These are phyloP conservation scores for Habroteleia sp. DNA, from an alignment of 2,888 invertebrate genomes.

Conservation along the genomic window DNA sequence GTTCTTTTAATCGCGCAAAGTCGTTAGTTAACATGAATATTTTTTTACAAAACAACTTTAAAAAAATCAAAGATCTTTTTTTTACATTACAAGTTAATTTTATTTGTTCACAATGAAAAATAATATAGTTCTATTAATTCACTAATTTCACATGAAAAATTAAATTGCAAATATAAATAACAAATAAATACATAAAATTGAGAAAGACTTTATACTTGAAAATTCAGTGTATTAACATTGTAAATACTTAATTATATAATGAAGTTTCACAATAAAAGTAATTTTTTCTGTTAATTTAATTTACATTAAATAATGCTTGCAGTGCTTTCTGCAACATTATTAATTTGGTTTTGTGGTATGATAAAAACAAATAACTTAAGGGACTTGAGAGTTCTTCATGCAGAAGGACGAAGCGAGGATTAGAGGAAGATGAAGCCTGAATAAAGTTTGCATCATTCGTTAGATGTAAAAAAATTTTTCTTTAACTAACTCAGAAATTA, in stretches of 20 bases:
- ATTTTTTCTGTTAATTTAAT: background rate
- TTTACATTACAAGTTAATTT: no score
- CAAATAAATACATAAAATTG: no score
- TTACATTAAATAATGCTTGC: constrained; percentile 2
- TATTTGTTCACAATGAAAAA: no score
- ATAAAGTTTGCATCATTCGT: constrained; percentile 8
- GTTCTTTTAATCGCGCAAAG: no score
- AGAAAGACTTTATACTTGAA: no score
- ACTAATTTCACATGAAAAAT: no score
- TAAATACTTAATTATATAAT: background rate
- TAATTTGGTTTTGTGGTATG: constrained; percentile 21
- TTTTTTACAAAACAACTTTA: no score
- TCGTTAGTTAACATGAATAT: no score
- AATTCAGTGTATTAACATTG: no score
- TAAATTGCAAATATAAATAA: no score
- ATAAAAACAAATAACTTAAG: constrained; percentile 44
- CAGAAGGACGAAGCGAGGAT: constrained; percentile 37
- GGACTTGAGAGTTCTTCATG: constrained; percentile 22
- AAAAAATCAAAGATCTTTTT: no score
- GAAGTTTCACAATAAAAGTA: background rate
- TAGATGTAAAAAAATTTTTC: constrained; percentile 4
- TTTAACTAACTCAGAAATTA: constrained; percentile 6
- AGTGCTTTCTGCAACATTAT: constrained; percentile 7
- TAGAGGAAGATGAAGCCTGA: constrained; percentile 17
- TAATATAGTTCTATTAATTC: no score